Percentiles rank a stretch among this genome's conserved stretches.
Conservation (phyloP, 2,113 vertebrate species). For the Anoura caudifer region DNA sequence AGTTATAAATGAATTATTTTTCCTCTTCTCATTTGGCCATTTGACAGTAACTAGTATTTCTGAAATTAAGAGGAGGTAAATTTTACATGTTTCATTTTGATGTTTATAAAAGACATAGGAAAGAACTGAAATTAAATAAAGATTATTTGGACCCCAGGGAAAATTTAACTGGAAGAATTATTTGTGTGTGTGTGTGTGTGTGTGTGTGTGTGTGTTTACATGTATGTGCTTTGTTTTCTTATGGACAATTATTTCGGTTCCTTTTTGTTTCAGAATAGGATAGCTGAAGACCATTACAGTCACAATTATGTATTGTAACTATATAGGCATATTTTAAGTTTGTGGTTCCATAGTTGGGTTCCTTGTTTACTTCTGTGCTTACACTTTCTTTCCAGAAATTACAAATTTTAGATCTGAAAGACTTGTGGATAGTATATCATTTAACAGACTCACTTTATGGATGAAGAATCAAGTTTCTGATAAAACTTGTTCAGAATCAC, state of each 20-base stretch:
- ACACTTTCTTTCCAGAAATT: conserved; percentile 10
- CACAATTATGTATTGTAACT: background rate
- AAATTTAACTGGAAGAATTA: background rate
- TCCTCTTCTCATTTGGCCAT: background rate
- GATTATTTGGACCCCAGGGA: background rate
- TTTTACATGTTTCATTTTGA: background rate
- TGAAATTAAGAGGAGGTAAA: background rate
- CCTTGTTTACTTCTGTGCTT: background rate
- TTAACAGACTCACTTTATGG: background rate
- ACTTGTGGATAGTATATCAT: background rate
- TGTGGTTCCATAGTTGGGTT: background rate
- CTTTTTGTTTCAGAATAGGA: background rate
- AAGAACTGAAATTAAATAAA: conserved; percentile 1
- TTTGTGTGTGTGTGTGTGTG: background rate
- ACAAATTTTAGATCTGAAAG: background rate
- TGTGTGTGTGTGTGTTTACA: background rate
- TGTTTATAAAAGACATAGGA: background rate
- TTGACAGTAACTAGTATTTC: background rate
- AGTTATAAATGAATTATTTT: background rate
- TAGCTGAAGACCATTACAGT: background rate
- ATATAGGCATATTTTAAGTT: background rate
- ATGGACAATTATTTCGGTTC: background rate
- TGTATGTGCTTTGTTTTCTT: background rate
- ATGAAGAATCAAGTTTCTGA: background rate
- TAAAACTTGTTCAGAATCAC: conserved; percentile 9